These are phyloP conservation scores for Ploceus nigricollis DNA, from an alignment of 2,113 vertebrate genomes.

Conservation along the genomic window DNA sequence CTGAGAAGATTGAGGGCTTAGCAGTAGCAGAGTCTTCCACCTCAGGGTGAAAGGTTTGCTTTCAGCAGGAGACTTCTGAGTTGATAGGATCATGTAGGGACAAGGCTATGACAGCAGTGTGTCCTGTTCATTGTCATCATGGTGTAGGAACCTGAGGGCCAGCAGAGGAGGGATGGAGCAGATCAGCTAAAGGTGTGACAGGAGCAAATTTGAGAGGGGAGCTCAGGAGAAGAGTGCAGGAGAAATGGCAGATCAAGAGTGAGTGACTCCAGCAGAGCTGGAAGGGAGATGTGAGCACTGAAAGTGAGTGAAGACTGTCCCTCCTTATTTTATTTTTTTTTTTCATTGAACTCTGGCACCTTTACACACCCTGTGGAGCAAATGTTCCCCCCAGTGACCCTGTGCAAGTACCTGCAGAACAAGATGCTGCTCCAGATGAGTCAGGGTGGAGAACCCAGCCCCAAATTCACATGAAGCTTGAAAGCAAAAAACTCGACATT, in stretches of 20 bases:
- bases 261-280: conserved; percentile 12
- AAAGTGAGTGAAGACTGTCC: conserved; percentile 21
- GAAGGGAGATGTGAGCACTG: background rate
- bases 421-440: conserved; percentile 38
- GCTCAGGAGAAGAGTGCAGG: conserved; percentile 2
- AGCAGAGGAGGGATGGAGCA: background rate
- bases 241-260: background rate
- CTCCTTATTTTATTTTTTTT: background rate
- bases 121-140: background rate
- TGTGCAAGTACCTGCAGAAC: conserved; percentile 19
- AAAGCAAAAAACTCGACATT: conserved; percentile 36
- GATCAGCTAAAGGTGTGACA: background rate
- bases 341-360: background rate
- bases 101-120: background rate
- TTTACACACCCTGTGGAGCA: background rate
- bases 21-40: background rate
- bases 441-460: conserved; percentile 51
- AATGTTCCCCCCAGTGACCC: background rate
- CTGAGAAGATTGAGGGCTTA: background rate
- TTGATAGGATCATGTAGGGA: background rate
- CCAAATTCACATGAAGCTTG: conserved; percentile 47
- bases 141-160: background rate
- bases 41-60: background rate
- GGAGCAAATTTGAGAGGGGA: background rate
- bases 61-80: background rate